Evolutionary conservation across 2,888 invertebrate species (phyloP), one percentile per base, ranked within the genome.

Genomic region (Syrista parreyssii): DNA sequence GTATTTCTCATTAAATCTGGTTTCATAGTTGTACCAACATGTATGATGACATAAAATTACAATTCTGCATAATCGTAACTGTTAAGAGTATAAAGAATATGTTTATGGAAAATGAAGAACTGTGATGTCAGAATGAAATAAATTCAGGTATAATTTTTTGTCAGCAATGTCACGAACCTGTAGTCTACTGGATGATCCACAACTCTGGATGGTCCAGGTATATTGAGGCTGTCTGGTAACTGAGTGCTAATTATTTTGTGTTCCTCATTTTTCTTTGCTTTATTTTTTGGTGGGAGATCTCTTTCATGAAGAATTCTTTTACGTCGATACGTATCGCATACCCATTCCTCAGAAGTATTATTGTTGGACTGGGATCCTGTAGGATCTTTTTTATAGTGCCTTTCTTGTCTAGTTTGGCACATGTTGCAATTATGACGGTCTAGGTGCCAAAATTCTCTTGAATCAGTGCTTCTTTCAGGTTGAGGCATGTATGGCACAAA

Each of bases 201-300:
- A 35, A 86, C 81, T 83, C 91, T 87, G 35, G 91, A 91, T 73
- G 91, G 90, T 74, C 91, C 91, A 78, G 91, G 88, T 77, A 87
- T 85, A 78, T 82, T 86, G 34, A 88, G 84, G 82, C 81, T 84
- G 80, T 88, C 87, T 11, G 80, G 75, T 36, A 84, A 82, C 74
- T 86, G 85, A 77, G 83, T 83, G 77, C 75, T 86, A 55, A 79
- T 78, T 72, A 84, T 79, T 78, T 84, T 73, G 74, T 86, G 85
- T 11, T 82, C 79, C 12, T 85, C 85, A 35, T 79, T 83, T 79
- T 79, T 87, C 75, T 84, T 87, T 74, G 80, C 79, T 79, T 86
- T 87, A 79, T 83, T 82, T 73, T 83, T 84, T 3, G 82, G 73
- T 36, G 83, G 79, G 32, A 82, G 68, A 80, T 87, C 86, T 69